These are phyloP conservation scores for Saturnia japonica DNA, from an alignment of 2,888 invertebrate genomes.

Conservation along the genomic window DNA sequence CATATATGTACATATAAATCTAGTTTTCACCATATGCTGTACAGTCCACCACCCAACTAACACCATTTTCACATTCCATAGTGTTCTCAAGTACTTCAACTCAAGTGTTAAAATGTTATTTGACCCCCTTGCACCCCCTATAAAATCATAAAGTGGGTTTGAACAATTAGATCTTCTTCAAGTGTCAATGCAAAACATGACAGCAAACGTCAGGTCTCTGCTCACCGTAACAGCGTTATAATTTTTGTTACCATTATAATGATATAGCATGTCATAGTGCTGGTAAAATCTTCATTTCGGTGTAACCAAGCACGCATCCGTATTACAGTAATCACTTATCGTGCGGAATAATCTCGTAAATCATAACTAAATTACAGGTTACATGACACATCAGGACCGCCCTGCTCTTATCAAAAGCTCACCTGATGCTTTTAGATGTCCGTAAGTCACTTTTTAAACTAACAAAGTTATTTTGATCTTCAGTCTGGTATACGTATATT, in stretches of 20 bases:
- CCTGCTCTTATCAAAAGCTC: slow-evolving; percentile 64
- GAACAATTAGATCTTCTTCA: no score
- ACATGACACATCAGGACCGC: slow-evolving; percentile 57
- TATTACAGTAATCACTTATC: slow-evolving; percentile 70
- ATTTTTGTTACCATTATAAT: slow-evolving; percentile 7
- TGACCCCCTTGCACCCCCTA: no score
- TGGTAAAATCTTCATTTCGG: slow-evolving; percentile 65
- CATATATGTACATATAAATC: no score
- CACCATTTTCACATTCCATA: no score
- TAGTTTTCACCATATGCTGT: no score
- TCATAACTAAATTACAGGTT: slow-evolving; percentile 69
- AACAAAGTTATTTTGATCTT: neutral
- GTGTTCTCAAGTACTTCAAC: no score
- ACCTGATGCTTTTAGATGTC: slow-evolving; percentile 34
- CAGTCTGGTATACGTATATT: neutral
- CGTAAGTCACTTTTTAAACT: slow-evolving; percentile 22
- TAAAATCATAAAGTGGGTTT: no score
- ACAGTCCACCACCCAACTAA: no score
- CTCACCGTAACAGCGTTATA: neutral
- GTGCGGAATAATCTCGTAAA: slow-evolving; percentile 67
- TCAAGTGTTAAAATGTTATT: no score
- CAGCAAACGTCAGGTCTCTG: neutral
- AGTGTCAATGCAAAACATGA: neutral
- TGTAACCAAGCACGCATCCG: slow-evolving; percentile 48
- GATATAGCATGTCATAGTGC: slow-evolving; percentile 8